phyloP scores from a whole-genome alignment of 1,140 invertebrate species.

The Dendroctonus valens region DNA sequence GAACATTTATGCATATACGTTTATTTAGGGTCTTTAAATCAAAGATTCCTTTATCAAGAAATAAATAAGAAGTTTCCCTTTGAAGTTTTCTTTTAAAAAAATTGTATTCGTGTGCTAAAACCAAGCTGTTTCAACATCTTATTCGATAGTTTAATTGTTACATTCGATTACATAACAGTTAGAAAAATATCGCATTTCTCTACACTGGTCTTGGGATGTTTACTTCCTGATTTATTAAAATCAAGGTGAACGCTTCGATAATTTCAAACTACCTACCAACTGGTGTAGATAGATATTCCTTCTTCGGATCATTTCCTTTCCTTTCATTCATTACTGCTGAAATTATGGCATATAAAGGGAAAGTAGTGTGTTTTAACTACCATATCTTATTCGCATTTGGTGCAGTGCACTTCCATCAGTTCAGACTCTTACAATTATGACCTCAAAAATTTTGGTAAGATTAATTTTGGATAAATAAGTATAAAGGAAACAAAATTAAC shows the following conservation, averaged over 20 bases:
- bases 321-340: constrained; percentile 17
- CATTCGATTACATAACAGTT: no score
- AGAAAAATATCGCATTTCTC: no score
- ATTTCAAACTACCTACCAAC: constrained; percentile 10
- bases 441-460: constrained; percentile 30
- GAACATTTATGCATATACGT: no score
- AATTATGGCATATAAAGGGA: constrained; percentile 27
- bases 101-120: no score
- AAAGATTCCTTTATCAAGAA: no score
- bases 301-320: constrained; percentile 17
- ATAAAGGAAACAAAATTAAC: no score
- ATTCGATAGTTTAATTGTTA: no score
- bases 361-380: constrained; percentile 13
- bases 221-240: constrained; percentile 18
- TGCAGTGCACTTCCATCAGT: constrained; percentile 22
- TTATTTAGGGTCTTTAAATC: no score
- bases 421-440: constrained; percentile 13
- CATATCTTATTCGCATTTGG: constrained; percentile 28
- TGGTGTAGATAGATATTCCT: not conserved
- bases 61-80: no score
- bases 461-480: not conserved
- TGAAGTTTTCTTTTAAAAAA: no score
- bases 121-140: no score
- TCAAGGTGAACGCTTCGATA: constrained; percentile 26
- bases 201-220: not conserved